Base-by-base conservation (phyloP, 2,797 vertebrate genomes). In the Takifugu ocellatus region DNA sequence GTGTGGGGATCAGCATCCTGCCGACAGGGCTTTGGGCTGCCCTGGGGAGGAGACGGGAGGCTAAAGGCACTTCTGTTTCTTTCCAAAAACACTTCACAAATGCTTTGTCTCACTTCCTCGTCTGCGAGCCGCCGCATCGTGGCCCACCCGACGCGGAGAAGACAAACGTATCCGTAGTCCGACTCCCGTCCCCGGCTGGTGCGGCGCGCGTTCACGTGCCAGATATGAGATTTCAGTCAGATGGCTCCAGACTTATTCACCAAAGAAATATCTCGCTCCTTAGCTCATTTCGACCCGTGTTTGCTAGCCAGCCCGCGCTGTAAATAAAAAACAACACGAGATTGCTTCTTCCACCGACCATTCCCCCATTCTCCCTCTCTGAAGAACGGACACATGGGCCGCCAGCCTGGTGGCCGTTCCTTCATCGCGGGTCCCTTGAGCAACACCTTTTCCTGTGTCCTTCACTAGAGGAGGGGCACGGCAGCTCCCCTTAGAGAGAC, bases 1-100 rank as follows among this genome's bases (percentile, higher is more conserved):
- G 75, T 81, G 85, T 82, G 81, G 88, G 85, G 87, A 90, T 84
- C 86, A 86, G 87, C 88, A 90, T 91, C 91, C 89, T 90, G 88
- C 88, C 86, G 88, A 87, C 85, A 86, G 84, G 82, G 86, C 84
- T 88, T 86, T 83, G 82, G 79, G 79, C 87, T 70, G 77, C 90
- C 87, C 83, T 76, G 72, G 89, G 89, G 89, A 89, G 75, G 77
- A 87, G 86, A 80, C 82, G 80, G 82, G 82, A 88, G 83, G 81
- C 79, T 78, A 70, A 74, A 86, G 82, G 86, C 83, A 72, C 66
- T 82, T 71, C 81, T 78, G 79, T 79, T 89, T 81, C 84, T 81
- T 84, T 83, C 82, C 78, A 84, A 81, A 84, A 86, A 82, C 78
- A 82, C 81, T 87, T 85, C 77, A 77, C 55, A 75, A 87, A 71